These are phyloP conservation scores for Okamejei kenojei DNA, from an alignment of 2,797 vertebrate species.

Conservation along the genomic window DNA sequence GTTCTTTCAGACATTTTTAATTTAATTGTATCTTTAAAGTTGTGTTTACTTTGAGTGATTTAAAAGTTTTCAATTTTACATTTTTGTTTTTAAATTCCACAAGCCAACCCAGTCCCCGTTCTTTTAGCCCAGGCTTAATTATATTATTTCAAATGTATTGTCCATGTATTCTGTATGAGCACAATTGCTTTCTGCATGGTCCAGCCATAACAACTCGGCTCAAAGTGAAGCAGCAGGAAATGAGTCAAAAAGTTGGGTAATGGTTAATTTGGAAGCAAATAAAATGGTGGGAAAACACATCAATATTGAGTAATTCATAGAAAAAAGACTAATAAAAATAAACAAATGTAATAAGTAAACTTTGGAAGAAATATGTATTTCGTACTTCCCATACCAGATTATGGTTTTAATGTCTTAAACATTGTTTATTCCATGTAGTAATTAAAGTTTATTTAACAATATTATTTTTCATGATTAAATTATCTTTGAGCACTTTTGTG, in stretches of 20 bases:
- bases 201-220: neutral
- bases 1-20: neutral
- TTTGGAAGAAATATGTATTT: neutral
- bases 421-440: neutral
- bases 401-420: neutral
- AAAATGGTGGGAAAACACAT: neutral
- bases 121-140: neutral
- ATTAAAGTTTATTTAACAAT: neutral
- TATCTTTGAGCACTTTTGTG: neutral
- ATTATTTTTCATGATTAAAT: neutral
- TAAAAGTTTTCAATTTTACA: neutral
- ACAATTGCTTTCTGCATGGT: neutral
- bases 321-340: neutral
- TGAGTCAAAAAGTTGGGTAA: neutral
- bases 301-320: neutral
- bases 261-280: neutral
- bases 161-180: neutral
- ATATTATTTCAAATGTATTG: neutral
- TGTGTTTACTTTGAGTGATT: neutral
- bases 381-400: neutral
- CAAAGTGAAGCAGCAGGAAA: neutral
- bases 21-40: neutral
- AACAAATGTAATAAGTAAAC: neutral
- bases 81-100: neutral
- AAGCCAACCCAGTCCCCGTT: neutral